phyloP scores from a whole-genome alignment of 2,888 invertebrate genomes.

The Chironomus riparius region DNA sequence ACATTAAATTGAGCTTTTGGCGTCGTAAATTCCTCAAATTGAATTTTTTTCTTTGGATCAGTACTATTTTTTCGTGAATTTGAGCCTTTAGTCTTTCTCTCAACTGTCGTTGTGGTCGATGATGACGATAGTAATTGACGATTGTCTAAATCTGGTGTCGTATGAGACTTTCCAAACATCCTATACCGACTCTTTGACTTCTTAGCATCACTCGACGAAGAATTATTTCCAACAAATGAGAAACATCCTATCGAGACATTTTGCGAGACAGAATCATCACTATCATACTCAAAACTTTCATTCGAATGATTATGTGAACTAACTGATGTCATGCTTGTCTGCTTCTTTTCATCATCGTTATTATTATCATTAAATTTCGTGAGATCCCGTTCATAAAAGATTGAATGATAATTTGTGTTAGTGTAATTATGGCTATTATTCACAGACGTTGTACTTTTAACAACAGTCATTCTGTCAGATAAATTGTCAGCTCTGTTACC shows the following conservation, averaged over 20 bases:
- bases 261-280: slow-evolving; percentile 3
- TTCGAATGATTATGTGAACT: slow-evolving; percentile 17
- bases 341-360: not conserved
- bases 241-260: slow-evolving; percentile 7
- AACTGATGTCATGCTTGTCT: slow-evolving; percentile 9
- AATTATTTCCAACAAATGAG: slow-evolving; percentile 12
- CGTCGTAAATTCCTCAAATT: slow-evolving; percentile 10
- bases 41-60: slow-evolving; percentile 25
- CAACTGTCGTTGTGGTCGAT: not conserved
- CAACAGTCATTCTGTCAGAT: slow-evolving; percentile 47
- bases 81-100: not conserved
- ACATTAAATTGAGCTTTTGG: slow-evolving; percentile 8
- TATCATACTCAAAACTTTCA: slow-evolving; percentile 15
- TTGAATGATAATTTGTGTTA: slow-evolving; percentile 25
- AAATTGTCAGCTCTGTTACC: slow-evolving; percentile 37
- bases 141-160: slow-evolving; percentile 9
- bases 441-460: not conserved
- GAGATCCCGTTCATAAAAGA: slow-evolving; percentile 21
- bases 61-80: slow-evolving; percentile 10
- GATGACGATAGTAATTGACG: slow-evolving; percentile 5
- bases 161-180: slow-evolving; percentile 3
- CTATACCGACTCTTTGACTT: slow-evolving; percentile 6
- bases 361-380: not conserved
- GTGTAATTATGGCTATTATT: slow-evolving; percentile 19
- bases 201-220: not conserved